Evolutionary conservation across 2,113 vertebrate genomes (phyloP).

Genomic region (Cathartes aura): DNA sequence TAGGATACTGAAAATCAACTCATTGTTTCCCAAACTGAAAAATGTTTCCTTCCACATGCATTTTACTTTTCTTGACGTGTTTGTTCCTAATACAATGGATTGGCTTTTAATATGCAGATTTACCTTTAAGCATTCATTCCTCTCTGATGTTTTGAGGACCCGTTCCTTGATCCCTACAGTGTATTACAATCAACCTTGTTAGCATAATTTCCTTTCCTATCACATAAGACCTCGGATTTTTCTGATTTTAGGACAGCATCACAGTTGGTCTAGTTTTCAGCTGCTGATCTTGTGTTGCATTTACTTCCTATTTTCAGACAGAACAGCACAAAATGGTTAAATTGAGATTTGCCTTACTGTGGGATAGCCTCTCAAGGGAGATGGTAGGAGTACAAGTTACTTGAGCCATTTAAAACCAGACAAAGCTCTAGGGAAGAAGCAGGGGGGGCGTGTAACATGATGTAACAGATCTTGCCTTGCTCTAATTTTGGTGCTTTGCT

Average conservation of each 20-base stretch:
- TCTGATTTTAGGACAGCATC: neutral
- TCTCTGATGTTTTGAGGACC: neutral
- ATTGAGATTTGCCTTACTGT: neutral
- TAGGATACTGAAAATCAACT: neutral
- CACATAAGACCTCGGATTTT: neutral
- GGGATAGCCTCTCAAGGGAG: neutral
- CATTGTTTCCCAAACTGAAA: neutral
- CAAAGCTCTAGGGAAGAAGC: constrained; percentile 9
- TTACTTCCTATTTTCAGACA: neutral
- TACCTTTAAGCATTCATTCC: neutral
- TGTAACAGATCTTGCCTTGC: neutral
- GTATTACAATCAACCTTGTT: neutral
- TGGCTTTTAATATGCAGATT: neutral
- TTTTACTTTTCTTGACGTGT: neutral
- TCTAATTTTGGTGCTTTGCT: constrained; percentile 11
- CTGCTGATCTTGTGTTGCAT: neutral
- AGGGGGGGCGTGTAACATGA: neutral
- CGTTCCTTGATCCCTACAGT: neutral
- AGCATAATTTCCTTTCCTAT: neutral
- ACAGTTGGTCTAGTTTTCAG: neutral
- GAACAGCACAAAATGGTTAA: neutral
- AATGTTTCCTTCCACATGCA: neutral
- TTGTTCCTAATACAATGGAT: neutral
- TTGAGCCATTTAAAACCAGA: constrained; percentile 15
- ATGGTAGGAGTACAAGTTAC: constrained; percentile 4